These are phyloP conservation scores for Metallyticus violacea DNA, from an alignment of 2,888 invertebrate genomes.

Conservation along the genomic window DNA sequence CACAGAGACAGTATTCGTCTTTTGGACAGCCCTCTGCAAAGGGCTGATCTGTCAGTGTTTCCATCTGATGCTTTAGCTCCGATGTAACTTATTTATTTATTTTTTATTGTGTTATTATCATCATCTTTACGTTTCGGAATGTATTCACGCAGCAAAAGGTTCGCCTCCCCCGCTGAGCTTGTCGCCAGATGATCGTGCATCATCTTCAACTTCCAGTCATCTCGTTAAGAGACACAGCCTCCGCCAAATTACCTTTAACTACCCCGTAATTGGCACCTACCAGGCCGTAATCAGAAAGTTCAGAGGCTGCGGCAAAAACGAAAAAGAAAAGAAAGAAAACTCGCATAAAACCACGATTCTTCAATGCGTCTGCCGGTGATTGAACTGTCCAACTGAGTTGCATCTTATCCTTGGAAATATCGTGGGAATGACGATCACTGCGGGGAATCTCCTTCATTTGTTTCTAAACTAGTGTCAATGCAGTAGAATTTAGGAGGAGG, in stretches of 20 bases:
- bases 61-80: too few species aligned
- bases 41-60: background rate
- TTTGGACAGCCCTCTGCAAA: background rate
- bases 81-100: too few species aligned
- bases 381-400: background rate
- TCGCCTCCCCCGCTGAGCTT: background rate
- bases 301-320: background rate
- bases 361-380: background rate
- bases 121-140: background rate
- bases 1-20: too few species aligned
- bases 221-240: background rate
- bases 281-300: background rate
- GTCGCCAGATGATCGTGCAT: too few species aligned
- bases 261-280: background rate
- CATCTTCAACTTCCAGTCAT: too few species aligned
- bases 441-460: background rate
- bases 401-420: background rate
- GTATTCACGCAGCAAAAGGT: background rate
- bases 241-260: background rate
- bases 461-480: too few species aligned
- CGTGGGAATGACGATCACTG: background rate
- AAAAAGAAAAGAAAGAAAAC: background rate
- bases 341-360: background rate
- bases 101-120: background rate
- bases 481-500: too few species aligned